phyloP scores from a whole-genome alignment of 1,140 invertebrate species.

The Telenomus remus region DNA sequence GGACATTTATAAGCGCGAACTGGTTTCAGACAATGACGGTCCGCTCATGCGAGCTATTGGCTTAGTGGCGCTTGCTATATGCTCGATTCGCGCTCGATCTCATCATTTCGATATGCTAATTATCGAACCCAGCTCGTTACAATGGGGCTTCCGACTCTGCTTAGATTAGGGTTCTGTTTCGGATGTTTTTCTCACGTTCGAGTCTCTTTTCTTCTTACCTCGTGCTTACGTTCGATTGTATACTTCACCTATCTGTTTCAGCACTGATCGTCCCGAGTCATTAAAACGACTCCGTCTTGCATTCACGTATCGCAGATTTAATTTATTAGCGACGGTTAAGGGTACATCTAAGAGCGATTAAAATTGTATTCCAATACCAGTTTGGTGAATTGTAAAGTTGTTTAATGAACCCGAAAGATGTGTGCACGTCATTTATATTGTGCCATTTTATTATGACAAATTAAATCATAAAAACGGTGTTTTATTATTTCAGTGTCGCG shows the following conservation, averaged over 20 bases:
- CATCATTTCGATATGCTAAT: slow-evolving; percentile 74
- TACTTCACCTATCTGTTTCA: slow-evolving; percentile 40
- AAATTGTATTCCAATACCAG: slow-evolving; percentile 17
- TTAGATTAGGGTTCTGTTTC: slow-evolving; percentile 56
- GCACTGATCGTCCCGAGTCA: slow-evolving; percentile 22
- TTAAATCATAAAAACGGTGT: neutral
- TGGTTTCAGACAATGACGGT: slow-evolving; percentile 74
- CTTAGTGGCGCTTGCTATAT: slow-evolving; percentile 34
- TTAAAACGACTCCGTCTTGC: slow-evolving; percentile 37
- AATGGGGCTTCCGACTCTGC: slow-evolving; percentile 42
- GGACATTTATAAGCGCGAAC: slow-evolving; percentile 64
- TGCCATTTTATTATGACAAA: neutral
- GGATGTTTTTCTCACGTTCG: slow-evolving; percentile 57
- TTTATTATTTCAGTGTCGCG: neutral
- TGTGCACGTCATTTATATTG: slow-evolving; percentile 5
- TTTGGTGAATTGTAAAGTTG: slow-evolving; percentile 20
- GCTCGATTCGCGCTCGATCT: slow-evolving; percentile 71
- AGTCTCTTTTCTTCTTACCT: slow-evolving; percentile 45
- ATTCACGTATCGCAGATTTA: slow-evolving; percentile 19
- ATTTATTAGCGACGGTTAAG: slow-evolving; percentile 49
- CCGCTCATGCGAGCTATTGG: slow-evolving; percentile 39
- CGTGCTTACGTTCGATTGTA: slow-evolving; percentile 36
- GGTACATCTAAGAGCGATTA: slow-evolving; percentile 32
- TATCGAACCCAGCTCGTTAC: slow-evolving; percentile 55
- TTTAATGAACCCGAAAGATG: slow-evolving; percentile 8